Evolutionary conservation across 2,888 invertebrate species (phyloP).

Genomic region (Amorpha juglandis): DNA sequence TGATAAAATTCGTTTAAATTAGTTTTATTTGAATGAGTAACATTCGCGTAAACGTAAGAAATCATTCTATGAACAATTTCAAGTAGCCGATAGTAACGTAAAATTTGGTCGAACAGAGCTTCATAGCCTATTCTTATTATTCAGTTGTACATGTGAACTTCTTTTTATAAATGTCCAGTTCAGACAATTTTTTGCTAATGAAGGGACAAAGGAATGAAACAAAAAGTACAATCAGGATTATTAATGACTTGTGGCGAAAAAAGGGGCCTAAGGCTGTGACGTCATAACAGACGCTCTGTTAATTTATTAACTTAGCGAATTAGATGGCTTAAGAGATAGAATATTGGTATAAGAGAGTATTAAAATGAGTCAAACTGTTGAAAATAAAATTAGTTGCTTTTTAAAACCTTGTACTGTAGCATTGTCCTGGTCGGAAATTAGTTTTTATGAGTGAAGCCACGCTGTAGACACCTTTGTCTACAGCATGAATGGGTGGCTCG

Average conservation of each 20-base stretch:
- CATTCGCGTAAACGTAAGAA: too few species aligned
- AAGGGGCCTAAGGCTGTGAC: slow-evolving; percentile 24
- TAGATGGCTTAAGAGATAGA: not conserved
- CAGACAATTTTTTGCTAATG: not conserved
- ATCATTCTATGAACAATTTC: too few species aligned
- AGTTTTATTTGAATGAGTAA: too few species aligned
- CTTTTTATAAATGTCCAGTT: not conserved
- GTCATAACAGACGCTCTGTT: slow-evolving; percentile 15
- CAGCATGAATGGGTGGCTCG: too few species aligned
- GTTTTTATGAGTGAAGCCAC: too few species aligned
- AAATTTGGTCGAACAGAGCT: too few species aligned
- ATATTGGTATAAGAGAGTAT: not conserved
- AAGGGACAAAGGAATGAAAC: slow-evolving; percentile 15
- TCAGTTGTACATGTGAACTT: not conserved
- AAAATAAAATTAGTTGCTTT: not conserved
- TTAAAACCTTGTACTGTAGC: too few species aligned
- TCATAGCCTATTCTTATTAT: not conserved
- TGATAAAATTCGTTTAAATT: too few species aligned
- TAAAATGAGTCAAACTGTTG: not conserved
- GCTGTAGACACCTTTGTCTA: too few species aligned
- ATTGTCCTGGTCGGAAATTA: too few species aligned
- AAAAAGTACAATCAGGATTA: slow-evolving; percentile 29
- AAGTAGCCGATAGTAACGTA: too few species aligned
- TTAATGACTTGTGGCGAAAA: slow-evolving; percentile 28
- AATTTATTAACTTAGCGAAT: slow-evolving; percentile 17